phyloP scores from a whole-genome alignment of 2,888 invertebrate species.

The Parapristionchus giblindavisi region DNA sequence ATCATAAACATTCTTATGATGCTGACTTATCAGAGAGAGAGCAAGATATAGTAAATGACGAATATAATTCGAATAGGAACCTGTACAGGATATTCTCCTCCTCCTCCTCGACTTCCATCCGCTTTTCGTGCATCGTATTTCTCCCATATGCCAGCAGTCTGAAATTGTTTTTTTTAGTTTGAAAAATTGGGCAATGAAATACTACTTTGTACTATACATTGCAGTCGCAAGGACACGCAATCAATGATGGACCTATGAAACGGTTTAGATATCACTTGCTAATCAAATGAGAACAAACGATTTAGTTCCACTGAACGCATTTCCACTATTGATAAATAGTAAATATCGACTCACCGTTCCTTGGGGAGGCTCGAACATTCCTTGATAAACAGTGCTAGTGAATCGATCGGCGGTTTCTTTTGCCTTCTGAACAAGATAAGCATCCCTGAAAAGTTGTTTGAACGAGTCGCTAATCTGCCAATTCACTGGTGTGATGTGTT shows the following conservation, averaged over 20 bases:
- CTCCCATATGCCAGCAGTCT: conserved; percentile 53
- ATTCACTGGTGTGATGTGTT: no score
- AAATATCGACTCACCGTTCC: conserved; percentile 40
- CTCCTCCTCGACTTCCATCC: conserved; percentile 53
- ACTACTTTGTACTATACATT: neutral
- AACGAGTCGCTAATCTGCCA: no score
- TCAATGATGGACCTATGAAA: neutral
- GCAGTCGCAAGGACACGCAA: no score
- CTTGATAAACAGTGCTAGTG: conserved; percentile 53
- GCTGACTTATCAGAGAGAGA: no score
- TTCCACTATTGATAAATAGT: conserved; percentile 12
- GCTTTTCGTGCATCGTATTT: conserved; percentile 59
- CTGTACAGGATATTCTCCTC: conserved; percentile 46
- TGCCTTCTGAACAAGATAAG: conserved; percentile 45
- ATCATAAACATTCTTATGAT: no score
- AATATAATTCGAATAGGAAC: neutral
- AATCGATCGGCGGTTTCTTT: conserved; percentile 48
- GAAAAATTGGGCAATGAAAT: no score
- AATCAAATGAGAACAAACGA: no score
- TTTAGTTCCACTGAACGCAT: no score
- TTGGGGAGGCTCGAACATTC: conserved; percentile 47
- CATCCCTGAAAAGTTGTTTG: conserved; percentile 9
- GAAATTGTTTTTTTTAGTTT: neutral
- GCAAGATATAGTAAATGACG: no score
- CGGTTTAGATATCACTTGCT: no score